Evolutionary conservation across 2,888 invertebrate genomes (phyloP).

Genomic region (Leucoma salicis): DNA sequence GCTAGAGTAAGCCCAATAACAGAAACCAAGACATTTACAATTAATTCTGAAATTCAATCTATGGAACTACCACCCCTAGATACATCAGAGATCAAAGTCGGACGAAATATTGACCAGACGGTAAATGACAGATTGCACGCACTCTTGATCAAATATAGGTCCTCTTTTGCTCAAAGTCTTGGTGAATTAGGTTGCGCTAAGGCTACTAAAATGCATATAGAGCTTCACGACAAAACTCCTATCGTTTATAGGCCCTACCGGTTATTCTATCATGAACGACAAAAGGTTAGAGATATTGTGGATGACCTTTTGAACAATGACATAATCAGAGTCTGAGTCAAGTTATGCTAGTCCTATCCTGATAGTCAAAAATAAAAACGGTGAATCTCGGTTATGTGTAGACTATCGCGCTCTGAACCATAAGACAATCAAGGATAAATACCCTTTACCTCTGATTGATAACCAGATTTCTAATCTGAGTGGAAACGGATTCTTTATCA

Average conservation of each 20-base stretch:
- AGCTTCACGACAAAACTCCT: slow-evolving; percentile 1
- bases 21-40: no score
- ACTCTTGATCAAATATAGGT: background rate
- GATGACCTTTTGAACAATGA: background rate
- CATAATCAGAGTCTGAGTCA: background rate
- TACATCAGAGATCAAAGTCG: background rate
- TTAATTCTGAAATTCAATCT: no score
- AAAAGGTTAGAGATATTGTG: background rate
- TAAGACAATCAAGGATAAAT: background rate
- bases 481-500: background rate
- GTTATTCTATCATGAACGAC: background rate
- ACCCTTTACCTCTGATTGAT: background rate
- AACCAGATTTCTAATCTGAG: background rate
- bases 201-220: background rate
- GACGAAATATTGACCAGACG: background rate
- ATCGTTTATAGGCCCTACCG: slow-evolving; percentile 5
- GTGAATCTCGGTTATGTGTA: background rate
- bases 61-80: no score
- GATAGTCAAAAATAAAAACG: slow-evolving; percentile 2
- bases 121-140: background rate
- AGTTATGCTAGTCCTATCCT: slow-evolving; percentile 2
- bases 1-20: no score
- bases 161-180: slow-evolving; percentile 1
- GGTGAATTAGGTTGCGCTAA: slow-evolving; percentile 1
- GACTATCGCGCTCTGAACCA: background rate